Evolutionary conservation across 2,113 vertebrate species (phyloP).

Genomic region (Callipepla squamata): DNA sequence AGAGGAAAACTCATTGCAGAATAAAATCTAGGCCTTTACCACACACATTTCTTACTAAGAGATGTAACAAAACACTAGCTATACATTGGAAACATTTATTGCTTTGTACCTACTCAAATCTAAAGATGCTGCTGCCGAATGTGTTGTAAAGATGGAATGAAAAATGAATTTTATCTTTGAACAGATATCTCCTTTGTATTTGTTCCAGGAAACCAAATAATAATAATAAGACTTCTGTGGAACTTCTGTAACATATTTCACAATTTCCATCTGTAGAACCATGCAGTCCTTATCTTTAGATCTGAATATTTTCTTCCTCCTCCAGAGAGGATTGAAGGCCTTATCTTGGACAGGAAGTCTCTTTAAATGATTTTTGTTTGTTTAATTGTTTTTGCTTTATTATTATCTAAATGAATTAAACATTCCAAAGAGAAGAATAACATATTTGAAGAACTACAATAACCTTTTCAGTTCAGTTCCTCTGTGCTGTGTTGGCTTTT

Average conservation of each 20-base stretch:
- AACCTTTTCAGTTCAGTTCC: not conserved
- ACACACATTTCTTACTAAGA: not conserved
- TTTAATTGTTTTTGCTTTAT: not conserved
- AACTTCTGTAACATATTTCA: not conserved
- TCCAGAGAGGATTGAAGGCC: not conserved
- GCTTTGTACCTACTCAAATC: not conserved
- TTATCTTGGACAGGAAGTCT: not conserved
- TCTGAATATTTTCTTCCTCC: not conserved
- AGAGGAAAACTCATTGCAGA: not conserved
- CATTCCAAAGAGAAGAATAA: not conserved
- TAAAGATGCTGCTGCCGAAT: not conserved
- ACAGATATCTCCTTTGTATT: not conserved
- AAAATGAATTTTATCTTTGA: not conserved
- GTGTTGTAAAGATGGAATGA: not conserved
- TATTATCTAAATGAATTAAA: not conserved
- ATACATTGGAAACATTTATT: not conserved
- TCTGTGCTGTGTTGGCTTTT: not conserved
- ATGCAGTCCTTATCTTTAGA: not conserved
- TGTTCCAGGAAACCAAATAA: not conserved
- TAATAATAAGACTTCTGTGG: not conserved
- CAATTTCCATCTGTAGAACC: constrained; percentile 2
- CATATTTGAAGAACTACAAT: not conserved
- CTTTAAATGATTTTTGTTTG: not conserved
- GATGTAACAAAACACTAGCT: not conserved
- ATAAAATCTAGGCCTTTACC: not conserved